These are phyloP conservation scores for Sylvilagus floridanus DNA, from an alignment of 2,797 vertebrate genomes.

Conservation along the genomic window DNA sequence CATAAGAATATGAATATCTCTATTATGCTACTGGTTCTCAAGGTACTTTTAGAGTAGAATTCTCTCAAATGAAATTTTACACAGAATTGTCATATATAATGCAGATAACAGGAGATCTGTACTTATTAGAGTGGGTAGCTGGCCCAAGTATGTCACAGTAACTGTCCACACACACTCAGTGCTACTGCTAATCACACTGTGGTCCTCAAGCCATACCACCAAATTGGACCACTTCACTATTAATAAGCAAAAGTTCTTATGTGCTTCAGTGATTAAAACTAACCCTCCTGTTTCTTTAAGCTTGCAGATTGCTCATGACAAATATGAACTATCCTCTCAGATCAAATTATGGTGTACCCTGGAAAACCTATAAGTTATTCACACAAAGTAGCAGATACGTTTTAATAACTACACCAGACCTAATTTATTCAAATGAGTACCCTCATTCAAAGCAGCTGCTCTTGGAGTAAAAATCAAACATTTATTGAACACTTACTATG, in stretches of 20 bases:
- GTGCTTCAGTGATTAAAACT: not conserved
- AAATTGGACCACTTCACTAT: not conserved
- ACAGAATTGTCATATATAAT: not conserved
- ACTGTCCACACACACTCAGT: not conserved
- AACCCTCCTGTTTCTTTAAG: not conserved
- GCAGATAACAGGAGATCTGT: not conserved
- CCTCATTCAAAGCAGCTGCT: not conserved
- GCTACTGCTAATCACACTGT: not conserved
- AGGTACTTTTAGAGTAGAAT: constrained; percentile 11
- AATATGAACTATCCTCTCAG: not conserved
- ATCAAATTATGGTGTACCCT: not conserved
- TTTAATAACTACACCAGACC: not conserved
- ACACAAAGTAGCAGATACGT: not conserved
- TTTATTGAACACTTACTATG: not conserved
- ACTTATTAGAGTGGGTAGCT: not conserved
- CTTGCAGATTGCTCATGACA: not conserved
- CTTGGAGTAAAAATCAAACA: not conserved
- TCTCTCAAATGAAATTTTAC: not conserved
- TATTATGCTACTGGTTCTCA: not conserved
- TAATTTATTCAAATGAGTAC: not conserved
- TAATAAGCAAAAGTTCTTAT: not conserved
- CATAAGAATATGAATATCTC: not conserved
- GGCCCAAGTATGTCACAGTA: not conserved
- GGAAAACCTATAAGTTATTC: not conserved
- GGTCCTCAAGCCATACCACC: not conserved